phyloP scores from a whole-genome alignment of 1,140 invertebrate genomes.

The Listronotus oregonensis region DNA sequence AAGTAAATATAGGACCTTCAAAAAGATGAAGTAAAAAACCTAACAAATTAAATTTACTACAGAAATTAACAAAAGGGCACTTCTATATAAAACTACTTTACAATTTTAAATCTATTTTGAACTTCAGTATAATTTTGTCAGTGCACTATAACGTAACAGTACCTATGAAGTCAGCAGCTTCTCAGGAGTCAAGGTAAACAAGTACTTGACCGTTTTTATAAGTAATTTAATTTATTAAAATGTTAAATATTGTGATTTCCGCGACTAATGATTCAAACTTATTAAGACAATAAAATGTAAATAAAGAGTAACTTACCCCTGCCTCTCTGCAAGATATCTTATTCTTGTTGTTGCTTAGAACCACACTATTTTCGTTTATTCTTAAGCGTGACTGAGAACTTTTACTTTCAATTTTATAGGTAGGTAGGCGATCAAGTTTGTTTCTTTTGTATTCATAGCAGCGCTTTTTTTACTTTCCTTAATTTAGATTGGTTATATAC shows the following conservation, averaged over 20 bases:
- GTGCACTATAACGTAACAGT: slow-evolving; percentile 30
- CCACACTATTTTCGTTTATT: slow-evolving; percentile 26
- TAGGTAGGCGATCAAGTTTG: slow-evolving; percentile 33
- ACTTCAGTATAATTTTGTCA: slow-evolving; percentile 22
- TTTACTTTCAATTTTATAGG: slow-evolving; percentile 33
- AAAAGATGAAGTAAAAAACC: no score
- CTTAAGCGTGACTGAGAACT: slow-evolving; percentile 18
- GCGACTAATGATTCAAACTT: slow-evolving; percentile 17
- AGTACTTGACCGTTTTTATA: slow-evolving; percentile 17
- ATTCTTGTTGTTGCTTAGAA: slow-evolving; percentile 18
- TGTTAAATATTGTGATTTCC: slow-evolving; percentile 9
- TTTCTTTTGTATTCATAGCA: slow-evolving; percentile 30
- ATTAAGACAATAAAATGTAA: slow-evolving; percentile 15
- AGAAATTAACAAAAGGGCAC: no score
- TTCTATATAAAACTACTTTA: no score
- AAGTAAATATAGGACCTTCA: no score
- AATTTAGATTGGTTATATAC: no score
- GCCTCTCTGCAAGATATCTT: slow-evolving; percentile 18
- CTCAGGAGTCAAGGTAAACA: slow-evolving; percentile 31
- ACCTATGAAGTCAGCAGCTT: slow-evolving; percentile 28
- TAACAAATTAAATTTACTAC: no score
- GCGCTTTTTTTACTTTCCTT: slow-evolving; percentile 27
- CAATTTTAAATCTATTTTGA: slow-evolving; percentile 14
- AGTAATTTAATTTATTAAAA: slow-evolving; percentile 8
- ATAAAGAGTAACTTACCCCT: slow-evolving; percentile 22